Evolutionary conservation across 2,888 invertebrate species (phyloP).

Genomic region (Pterobdella sp.): DNA sequence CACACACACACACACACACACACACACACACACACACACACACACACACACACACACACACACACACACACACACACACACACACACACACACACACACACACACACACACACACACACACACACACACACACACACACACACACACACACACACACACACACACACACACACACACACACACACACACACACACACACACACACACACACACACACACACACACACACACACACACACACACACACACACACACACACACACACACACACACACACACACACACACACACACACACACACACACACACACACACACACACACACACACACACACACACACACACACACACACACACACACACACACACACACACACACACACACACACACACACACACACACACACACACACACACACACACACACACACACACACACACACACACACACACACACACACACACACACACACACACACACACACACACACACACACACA

Average conservation of each 20-base stretch:
- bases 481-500: slow-evolving; percentile 6
- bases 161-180: not conserved
- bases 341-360: not conserved
- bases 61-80: slow-evolving; percentile 12
- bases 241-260: slow-evolving; percentile 13
- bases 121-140: not conserved
- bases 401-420: slow-evolving; percentile 10
- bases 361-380: slow-evolving; percentile 11
- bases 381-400: slow-evolving; percentile 3
- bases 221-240: slow-evolving; percentile 16
- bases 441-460: slow-evolving; percentile 1
- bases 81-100: slow-evolving; percentile 12
- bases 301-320: not conserved
- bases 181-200: not conserved
- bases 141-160: slow-evolving; percentile 8
- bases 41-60: slow-evolving; percentile 9
- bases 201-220: slow-evolving; percentile 14
- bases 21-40: slow-evolving; percentile 10
- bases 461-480: not conserved
- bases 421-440: slow-evolving; percentile 20
- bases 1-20: slow-evolving; percentile 14
- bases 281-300: slow-evolving; percentile 2
- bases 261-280: not conserved
- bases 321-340: not conserved
- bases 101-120: slow-evolving; percentile 13